A percentile compares a stretch with the other conserved stretches of the same genome.
Conservation (phyloP, 2,888 invertebrate species). For the Mythimna impura region DNA sequence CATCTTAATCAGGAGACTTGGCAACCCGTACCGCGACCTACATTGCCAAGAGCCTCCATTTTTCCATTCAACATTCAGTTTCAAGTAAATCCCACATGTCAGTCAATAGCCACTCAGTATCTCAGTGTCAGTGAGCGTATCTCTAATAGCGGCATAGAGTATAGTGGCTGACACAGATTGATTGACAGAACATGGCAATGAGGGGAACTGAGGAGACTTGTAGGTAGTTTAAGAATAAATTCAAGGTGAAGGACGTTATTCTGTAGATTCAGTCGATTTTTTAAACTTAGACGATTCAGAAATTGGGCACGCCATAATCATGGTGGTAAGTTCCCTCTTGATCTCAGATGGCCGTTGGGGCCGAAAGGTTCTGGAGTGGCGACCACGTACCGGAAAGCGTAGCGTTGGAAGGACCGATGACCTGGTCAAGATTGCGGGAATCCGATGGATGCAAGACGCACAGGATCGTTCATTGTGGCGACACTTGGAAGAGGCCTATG, state of each 20-base stretch:
- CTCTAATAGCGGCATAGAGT: slow-evolving; percentile 38
- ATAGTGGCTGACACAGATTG: slow-evolving; percentile 36
- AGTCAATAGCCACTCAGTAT: slow-evolving; percentile 18
- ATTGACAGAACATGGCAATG: slow-evolving; percentile 33
- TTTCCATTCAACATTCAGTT: slow-evolving; percentile 14
- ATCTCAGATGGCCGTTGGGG: too few relatives aligned
- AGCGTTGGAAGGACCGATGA: too few relatives aligned
- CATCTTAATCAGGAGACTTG: not conserved
- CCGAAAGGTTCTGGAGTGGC: too few relatives aligned
- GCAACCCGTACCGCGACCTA: not conserved
- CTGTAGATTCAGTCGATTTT: too few relatives aligned
- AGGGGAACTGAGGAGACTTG: not conserved
- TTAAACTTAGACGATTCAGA: too few relatives aligned
- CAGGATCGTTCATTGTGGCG: too few relatives aligned
- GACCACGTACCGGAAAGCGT: too few relatives aligned
- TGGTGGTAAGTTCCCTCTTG: too few relatives aligned
- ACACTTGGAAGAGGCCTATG: too few relatives aligned
- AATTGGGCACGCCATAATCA: too few relatives aligned
- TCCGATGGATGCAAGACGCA: too few relatives aligned
- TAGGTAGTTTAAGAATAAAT: not conserved
- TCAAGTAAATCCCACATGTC: slow-evolving; percentile 6
- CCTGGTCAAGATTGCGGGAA: too few relatives aligned
- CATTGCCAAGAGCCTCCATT: not conserved
- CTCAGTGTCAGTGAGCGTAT: slow-evolving; percentile 3
- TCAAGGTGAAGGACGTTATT: not conserved